Percentiles rank a stretch among this genome's conserved stretches.
phyloP scores from a whole-genome alignment of 2,113 vertebrate genomes.

The Ictidomys tridecemlineatus region DNA sequence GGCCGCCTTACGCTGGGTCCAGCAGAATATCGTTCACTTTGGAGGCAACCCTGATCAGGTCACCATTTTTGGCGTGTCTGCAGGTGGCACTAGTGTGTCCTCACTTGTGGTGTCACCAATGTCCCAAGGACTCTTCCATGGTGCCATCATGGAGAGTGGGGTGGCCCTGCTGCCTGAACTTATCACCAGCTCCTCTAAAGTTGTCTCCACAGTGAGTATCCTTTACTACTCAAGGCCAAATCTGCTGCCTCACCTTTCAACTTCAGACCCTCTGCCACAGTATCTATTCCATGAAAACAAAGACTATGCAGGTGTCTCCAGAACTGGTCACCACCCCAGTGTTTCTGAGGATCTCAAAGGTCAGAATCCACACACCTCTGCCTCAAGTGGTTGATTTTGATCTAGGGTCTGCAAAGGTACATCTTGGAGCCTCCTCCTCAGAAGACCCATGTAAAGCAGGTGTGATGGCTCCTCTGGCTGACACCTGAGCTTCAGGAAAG shows the following conservation, averaged over 20 bases:
- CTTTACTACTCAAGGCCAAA: background rate
- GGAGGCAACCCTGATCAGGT: constrained; percentile 89
- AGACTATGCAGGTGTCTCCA: background rate
- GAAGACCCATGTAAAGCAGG: background rate
- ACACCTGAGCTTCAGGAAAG: background rate
- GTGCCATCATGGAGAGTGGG: constrained; percentile 90
- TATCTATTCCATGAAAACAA: background rate
- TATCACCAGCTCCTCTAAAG: constrained; percentile 36
- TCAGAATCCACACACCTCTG: background rate
- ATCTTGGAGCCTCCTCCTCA: rapidly evolving
- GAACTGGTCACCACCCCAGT: background rate
- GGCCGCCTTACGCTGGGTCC: constrained; percentile 88
- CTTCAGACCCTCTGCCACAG: background rate
- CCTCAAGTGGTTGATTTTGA: background rate
- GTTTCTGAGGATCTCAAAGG: background rate
- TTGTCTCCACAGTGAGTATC: constrained; percentile 30
- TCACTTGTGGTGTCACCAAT: constrained; percentile 86
- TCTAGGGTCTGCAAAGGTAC: background rate
- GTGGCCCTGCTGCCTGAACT: constrained; percentile 79
- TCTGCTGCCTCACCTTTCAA: background rate
- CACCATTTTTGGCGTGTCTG: constrained; percentile 91
- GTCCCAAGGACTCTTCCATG: constrained; percentile 89
- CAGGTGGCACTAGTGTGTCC: constrained; percentile 88
- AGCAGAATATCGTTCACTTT: constrained; percentile 89
- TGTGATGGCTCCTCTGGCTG: background rate